These are phyloP conservation scores for Syndactyla subalaris DNA, from an alignment of 2,797 vertebrate species.

Conservation along the genomic window DNA sequence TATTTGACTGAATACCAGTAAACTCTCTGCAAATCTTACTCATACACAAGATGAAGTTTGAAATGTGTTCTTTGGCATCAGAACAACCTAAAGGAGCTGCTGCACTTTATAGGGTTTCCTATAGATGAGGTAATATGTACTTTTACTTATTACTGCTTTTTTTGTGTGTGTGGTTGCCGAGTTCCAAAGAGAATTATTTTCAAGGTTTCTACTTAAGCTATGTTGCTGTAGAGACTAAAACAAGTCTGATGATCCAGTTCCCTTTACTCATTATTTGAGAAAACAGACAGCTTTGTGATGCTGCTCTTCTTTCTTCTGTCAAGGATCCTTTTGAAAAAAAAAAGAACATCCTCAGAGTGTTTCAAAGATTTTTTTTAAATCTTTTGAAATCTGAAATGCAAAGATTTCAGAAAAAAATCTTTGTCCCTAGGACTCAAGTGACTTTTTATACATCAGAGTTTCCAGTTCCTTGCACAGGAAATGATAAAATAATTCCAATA, in stretches of 20 bases:
- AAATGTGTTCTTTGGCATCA: slow-evolving; percentile 43
- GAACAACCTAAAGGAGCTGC: slow-evolving; percentile 20
- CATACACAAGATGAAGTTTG: slow-evolving; percentile 2
- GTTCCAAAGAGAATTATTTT: background rate
- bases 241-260: background rate
- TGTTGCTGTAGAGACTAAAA: background rate
- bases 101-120: slow-evolving; percentile 42
- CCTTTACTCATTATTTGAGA: slow-evolving; percentile 13
- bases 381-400: slow-evolving; percentile 36
- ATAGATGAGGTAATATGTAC: slow-evolving; percentile 19
- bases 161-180: background rate
- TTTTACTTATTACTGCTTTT: background rate
- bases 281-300: slow-evolving; percentile 4
- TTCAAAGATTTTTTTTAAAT: background rate
- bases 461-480: background rate
- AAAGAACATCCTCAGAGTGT: background rate
- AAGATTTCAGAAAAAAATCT: slow-evolving; percentile 6
- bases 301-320: background rate
- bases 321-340: background rate
- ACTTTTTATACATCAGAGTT: slow-evolving; percentile 12
- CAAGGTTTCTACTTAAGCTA: slow-evolving; percentile 1
- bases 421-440: background rate
- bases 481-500: background rate
- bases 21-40: slow-evolving; percentile 6
- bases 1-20: slow-evolving; percentile 28